phyloP scores from a whole-genome alignment of 1,140 invertebrate genomes.

The Aculops lycopersici region DNA sequence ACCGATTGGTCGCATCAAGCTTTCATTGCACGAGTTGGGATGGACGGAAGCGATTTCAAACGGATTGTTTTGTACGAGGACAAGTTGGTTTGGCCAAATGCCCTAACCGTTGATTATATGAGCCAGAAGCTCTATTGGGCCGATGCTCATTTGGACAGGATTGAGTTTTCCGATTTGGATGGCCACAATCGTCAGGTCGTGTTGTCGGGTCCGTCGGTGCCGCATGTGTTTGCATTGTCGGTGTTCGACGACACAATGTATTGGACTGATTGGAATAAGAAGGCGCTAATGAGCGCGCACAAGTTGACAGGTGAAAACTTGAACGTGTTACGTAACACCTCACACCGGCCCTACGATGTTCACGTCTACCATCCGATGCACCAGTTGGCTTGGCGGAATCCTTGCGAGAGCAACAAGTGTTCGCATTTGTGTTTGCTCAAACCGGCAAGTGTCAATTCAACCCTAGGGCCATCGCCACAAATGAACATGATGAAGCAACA shows the following conservation, averaged over 20 bases:
- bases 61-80: conserved; percentile 62
- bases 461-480: too few relatives aligned
- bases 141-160: conserved; percentile 90
- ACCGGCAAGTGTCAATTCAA: conserved; percentile 28
- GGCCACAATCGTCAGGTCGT: conserved; percentile 49
- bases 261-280: conserved; percentile 94
- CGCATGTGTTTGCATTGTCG: conserved; percentile 70
- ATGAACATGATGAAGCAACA: conserved; percentile 12
- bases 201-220: conserved; percentile 37
- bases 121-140: conserved; percentile 79
- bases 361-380: conserved; percentile 55
- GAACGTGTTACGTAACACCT: conserved; percentile 39
- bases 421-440: conserved; percentile 76
- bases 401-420: conserved; percentile 69
- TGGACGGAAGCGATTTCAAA: conserved; percentile 75
- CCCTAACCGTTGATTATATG: conserved; percentile 80
- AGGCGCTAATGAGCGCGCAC: conserved; percentile 31
- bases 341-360: conserved; percentile 72
- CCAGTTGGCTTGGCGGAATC: conserved; percentile 51
- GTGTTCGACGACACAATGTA: conserved; percentile 77
- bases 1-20: conserved; percentile 80
- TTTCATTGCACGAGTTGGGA: conserved; percentile 81
- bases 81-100: conserved; percentile 91
- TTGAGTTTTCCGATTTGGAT: conserved; percentile 63
- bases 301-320: conserved; percentile 17